These are phyloP conservation scores for Plusia festucae DNA, from an alignment of 2,888 invertebrate species.

Conservation along the genomic window DNA sequence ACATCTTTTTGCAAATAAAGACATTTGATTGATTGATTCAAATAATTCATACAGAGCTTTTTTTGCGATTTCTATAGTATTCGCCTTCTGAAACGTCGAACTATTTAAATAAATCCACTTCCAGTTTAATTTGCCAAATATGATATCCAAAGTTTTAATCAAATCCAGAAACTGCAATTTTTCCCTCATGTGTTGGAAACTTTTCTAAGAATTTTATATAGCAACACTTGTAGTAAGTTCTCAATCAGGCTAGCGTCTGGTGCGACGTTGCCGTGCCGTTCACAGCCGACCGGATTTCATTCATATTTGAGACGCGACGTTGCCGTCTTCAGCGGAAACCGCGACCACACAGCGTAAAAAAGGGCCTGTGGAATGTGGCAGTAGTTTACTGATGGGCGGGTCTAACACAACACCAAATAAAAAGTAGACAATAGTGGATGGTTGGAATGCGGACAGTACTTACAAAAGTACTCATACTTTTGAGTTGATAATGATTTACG, in stretches of 20 bases:
- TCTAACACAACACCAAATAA: conserved; percentile 82
- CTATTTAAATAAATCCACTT: too few relatives aligned
- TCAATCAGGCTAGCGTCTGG: conserved; percentile 87
- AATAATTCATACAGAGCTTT: too few relatives aligned
- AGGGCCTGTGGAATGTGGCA: conserved; percentile 87
- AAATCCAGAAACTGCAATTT: background rate
- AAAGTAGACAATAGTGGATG: conserved; percentile 76
- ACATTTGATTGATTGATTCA: too few relatives aligned
- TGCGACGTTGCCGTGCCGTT: conserved; percentile 86
- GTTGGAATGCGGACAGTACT: conserved; percentile 83
- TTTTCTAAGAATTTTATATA: conserved; percentile 57
- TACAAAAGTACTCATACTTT: conserved; percentile 47
- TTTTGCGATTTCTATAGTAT: too few relatives aligned
- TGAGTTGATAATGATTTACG: conserved; percentile 7
- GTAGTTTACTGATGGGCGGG: conserved; percentile 85
- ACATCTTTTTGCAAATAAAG: too few relatives aligned
- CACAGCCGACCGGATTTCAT: conserved; percentile 88
- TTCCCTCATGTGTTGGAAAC: conserved; percentile 20
- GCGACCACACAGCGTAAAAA: conserved; percentile 89
- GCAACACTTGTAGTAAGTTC: conserved; percentile 78
- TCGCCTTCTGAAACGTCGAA: too few relatives aligned
- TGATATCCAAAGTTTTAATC: too few relatives aligned
- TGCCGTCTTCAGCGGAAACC: conserved; percentile 89
- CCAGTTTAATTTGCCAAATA: too few relatives aligned
- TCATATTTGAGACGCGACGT: conserved; percentile 89